These are phyloP conservation scores for Sinocyclocheilus grahami DNA, from an alignment of 2,113 vertebrate species.

Conservation along the genomic window DNA sequence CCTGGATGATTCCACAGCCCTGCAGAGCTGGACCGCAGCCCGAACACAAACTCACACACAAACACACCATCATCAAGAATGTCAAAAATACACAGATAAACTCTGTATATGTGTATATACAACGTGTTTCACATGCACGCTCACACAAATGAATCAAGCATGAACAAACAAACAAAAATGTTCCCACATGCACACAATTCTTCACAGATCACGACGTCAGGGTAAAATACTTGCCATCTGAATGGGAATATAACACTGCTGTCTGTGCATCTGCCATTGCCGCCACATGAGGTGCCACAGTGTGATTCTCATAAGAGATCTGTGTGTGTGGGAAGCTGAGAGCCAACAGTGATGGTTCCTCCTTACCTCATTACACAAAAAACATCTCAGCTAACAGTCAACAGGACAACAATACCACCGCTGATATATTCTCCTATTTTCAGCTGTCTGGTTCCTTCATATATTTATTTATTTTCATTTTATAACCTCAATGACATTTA, in stretches of 20 bases:
- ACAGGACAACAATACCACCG: constrained; percentile 44
- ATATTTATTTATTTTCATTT: constrained; percentile 37
- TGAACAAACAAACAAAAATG: constrained; percentile 21
- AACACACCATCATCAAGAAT: constrained; percentile 6
- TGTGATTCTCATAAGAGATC: constrained; percentile 40
- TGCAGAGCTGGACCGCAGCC: constrained; percentile 44
- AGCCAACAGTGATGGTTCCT: constrained; percentile 45
- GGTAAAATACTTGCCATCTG: constrained; percentile 21
- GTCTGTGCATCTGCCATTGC: constrained; percentile 45
- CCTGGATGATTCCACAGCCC: constrained; percentile 48
- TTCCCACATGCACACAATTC: constrained; percentile 27
- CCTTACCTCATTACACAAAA: constrained; percentile 61
- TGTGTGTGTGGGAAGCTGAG: constrained; percentile 34
- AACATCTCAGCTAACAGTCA: constrained; percentile 50
- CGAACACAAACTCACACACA: constrained; percentile 17
- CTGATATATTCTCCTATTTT: constrained; percentile 39
- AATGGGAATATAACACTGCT: constrained; percentile 43
- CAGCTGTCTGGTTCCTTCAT: constrained; percentile 14
- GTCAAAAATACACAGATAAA: constrained; percentile 16
- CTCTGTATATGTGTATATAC: too few relatives aligned
- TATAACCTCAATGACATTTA: constrained; percentile 34
- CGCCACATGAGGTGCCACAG: constrained; percentile 46
- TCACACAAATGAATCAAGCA: neutral
- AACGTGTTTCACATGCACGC: neutral
- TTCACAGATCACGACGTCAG: constrained; percentile 23